Conservation (phyloP, 2,888 invertebrate species). For the Crematogaster levior region DNA sequence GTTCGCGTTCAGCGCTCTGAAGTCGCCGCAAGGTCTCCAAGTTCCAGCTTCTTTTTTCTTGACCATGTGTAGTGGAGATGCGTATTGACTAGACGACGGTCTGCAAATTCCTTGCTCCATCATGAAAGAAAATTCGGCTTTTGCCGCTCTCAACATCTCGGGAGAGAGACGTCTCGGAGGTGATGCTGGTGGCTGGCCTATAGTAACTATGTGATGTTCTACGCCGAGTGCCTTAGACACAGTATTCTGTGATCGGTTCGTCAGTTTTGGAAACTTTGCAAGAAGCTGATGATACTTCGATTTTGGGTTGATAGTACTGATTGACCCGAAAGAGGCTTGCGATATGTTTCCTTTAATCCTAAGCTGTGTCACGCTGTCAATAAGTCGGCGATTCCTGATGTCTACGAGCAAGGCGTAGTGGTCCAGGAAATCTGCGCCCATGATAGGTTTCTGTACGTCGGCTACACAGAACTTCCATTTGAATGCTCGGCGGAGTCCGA, state of each 20-base stretch:
- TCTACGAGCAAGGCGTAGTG: background rate
- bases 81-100: background rate
- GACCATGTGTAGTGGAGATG: background rate
- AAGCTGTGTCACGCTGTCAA: too few relatives aligned
- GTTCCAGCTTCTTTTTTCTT: background rate
- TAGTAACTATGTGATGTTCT: background rate
- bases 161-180: background rate
- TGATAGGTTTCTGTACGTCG: background rate
- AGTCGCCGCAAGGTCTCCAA: background rate
- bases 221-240: background rate
- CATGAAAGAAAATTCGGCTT: background rate
- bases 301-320: too few relatives aligned
- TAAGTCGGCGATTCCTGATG: too few relatives aligned
- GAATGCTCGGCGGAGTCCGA: background rate
- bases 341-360: too few relatives aligned
- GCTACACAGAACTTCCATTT: background rate
- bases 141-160: background rate
- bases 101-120: background rate
- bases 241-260: background rate
- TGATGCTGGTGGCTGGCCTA: background rate
- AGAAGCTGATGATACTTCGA: too few relatives aligned
- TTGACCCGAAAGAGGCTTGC: too few relatives aligned
- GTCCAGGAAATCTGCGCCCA: background rate
- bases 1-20: background rate
- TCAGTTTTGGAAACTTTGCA: background rate